Evolutionary conservation across 2,797 vertebrate species (phyloP), one percentile per base, ranked within the genome.

Genomic region (Pogonophryne albipinna): DNA sequence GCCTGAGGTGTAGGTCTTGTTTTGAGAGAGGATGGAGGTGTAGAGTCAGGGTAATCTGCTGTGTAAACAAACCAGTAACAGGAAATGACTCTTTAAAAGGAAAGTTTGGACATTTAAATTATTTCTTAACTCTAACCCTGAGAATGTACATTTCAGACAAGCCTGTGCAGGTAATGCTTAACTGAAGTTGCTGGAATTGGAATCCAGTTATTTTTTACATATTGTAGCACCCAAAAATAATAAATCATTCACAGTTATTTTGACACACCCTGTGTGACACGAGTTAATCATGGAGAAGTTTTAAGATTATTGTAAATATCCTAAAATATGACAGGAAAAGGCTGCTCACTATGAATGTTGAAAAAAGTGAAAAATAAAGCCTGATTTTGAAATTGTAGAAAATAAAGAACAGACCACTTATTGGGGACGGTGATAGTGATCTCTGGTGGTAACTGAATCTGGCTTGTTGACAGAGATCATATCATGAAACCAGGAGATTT

Each of bases 401-500:
- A 27, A 27, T 27, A 27, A 27, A 27, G 4, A 27, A 27, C 27
- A 27, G 27, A 1, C 27, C 4, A 5, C 27, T 27, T 27, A 27
- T 27, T 27, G 4, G 27, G 27, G 27, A 27, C 27, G 4, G 4
- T 27, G 27, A 27, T 5, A 5, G 31, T 45, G 23, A 52, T 49
- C 3, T 71, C 2, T 42, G 45, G 3, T 63, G 7, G 51, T 63
- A 59, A 71, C 55, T 17, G 20, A 34, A 49, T 27, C 49, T 49
- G 62, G 50, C 56, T 52, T 3, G 9, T 20, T 44, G 69, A 74
- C 64, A 44, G 17, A 68, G 58, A 82, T 66, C 16, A 34, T 55
- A 56, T 74, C 61, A 17, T 58, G 66, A 63, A 19, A 55, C 51
- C 14, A 73, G 72, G 78, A 83, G 45, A 8, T 17, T 63, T 65